phyloP scores from a whole-genome alignment of 2,797 vertebrate genomes.

The Delichon dasypus region DNA sequence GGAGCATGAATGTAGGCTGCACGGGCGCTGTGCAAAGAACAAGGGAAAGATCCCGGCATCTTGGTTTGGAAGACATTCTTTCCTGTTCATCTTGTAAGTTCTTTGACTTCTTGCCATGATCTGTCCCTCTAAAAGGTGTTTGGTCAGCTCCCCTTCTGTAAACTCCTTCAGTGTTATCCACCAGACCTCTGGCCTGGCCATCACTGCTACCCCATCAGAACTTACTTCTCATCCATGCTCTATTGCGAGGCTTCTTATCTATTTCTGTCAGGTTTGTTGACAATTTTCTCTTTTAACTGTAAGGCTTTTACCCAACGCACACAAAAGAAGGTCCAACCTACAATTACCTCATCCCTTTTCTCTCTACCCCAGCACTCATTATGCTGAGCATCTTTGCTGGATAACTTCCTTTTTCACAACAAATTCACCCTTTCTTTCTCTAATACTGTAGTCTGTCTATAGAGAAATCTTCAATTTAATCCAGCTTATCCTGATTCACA shows the following conservation, averaged over 20 bases:
- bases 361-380: not conserved
- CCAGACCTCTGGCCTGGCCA: not conserved
- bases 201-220: not conserved
- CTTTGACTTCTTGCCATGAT: not conserved
- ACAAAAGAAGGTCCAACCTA: not conserved
- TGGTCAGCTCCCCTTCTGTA: not conserved
- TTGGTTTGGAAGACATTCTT: not conserved
- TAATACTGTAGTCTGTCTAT: not conserved
- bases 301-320: not conserved
- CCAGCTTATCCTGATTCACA: not conserved
- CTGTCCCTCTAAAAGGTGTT: not conserved
- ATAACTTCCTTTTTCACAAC: not conserved
- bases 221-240: not conserved
- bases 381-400: not conserved
- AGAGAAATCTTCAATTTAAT: not conserved
- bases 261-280: not conserved
- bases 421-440: not conserved
- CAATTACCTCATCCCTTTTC: not conserved
- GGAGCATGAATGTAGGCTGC: not conserved
- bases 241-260: not conserved
- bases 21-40: not conserved
- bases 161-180: not conserved
- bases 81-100: not conserved
- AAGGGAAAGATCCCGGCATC: not conserved
- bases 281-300: not conserved